A percentile compares a stretch with the other conserved stretches of the same genome.
phyloP scores from a whole-genome alignment of 1,140 invertebrate species.

The Drosophila parabipectinata region DNA sequence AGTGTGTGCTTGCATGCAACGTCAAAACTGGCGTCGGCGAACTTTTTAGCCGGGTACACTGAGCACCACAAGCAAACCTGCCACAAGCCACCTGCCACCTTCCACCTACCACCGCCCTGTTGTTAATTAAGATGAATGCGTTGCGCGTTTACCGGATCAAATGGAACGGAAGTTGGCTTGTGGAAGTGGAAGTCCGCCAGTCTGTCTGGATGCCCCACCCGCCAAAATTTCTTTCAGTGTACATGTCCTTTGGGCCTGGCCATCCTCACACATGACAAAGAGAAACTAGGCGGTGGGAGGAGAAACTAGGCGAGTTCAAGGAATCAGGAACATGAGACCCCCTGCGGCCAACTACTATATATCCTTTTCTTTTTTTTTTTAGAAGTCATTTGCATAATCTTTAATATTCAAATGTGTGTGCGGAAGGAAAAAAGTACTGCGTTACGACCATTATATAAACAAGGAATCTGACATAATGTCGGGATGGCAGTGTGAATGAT shows the following conservation, averaged over 20 bases:
- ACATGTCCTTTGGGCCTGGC: conserved; percentile 36
- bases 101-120: neutral
- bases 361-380: conserved; percentile 14
- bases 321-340: conserved; percentile 27
- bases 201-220: neutral
- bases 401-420: conserved; percentile 74
- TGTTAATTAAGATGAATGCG: conserved; percentile 80
- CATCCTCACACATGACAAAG: conserved; percentile 22
- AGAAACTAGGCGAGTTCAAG: conserved; percentile 26
- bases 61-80: conserved; percentile 6
- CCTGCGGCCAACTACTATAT: conserved; percentile 40
- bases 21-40: conserved; percentile 50
- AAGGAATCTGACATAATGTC: conserved; percentile 53
- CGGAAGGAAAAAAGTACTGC: conserved; percentile 36
- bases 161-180: conserved; percentile 66
- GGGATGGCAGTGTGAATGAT: conserved; percentile 52
- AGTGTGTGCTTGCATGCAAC: conserved; percentile 54
- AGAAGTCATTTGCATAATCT: conserved; percentile 50
- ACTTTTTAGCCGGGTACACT: conserved; percentile 61
- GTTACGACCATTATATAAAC: conserved; percentile 54
- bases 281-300: neutral
- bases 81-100: conserved; percentile 1
- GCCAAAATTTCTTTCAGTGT: conserved; percentile 52
- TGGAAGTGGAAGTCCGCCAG: conserved; percentile 20
- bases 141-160: conserved; percentile 73